Base-by-base conservation (phyloP, 2,797 vertebrate genomes). In the Pelochelys cantorii region DNA sequence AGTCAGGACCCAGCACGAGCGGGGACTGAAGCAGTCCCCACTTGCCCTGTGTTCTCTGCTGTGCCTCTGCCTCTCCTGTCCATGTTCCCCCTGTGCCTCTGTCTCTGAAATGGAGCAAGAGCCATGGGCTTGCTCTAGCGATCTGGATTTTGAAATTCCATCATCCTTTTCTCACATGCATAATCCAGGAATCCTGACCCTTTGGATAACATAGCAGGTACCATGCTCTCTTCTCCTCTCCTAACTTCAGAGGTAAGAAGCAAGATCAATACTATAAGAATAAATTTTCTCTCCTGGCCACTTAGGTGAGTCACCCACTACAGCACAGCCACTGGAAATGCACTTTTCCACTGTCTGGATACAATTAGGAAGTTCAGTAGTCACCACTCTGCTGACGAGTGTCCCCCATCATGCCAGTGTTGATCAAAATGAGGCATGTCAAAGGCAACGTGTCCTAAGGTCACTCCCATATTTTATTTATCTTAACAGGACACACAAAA, bases 401-500 rank as follows among this genome's bases (percentile, higher is more conserved):
- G 25, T 29, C 56, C 25, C 20, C 17, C 80, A 81, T 42, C 56
- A 81, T 20, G 25, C 17, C 42, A 81, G 20, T 22, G 34, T 34
- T 34, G 18, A 59, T 52, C 56, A 53, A 86, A 55, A 88, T 34
- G 79, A 0, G 90, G 3, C 89, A 62, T 14, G 83, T 83, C 59
- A 92, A 77, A 1, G 8, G 71, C n/a, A 57, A 93, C 42, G 71
- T 88, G 90, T 89, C 85, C n/a, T 62, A 94, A 90, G 62, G n/a
- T 56, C 83, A 74, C 13, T 62, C 59, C 87, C 42, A 42, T n/a
- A 37, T 87, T 93, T 81, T 77, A 6, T 37, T 79, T 62, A 74
- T 81, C 34, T 55, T 84, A 77, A 84, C 18, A 90, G 87, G 86
- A 91, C 48, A 13, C 54, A 89, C 55, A 87, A 87, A 94, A 48